Percentiles rank a stretch among this genome's conserved stretches.
phyloP scores from a whole-genome alignment of 2,113 vertebrate genomes.

The Spheniscus mendiculus region DNA sequence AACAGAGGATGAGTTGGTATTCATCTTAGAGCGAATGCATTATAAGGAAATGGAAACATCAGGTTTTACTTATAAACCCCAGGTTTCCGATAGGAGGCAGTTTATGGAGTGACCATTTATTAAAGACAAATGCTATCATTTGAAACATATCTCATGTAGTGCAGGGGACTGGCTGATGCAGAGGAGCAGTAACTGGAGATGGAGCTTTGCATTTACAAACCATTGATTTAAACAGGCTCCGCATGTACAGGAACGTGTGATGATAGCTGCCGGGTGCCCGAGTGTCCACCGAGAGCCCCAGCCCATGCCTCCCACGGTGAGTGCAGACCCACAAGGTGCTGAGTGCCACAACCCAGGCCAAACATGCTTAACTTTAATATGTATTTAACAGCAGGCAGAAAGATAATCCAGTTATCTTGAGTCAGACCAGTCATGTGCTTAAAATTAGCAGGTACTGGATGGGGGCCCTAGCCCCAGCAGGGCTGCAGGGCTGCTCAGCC shows the following conservation, averaged over 20 bases:
- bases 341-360: accelerated
- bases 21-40: neutral
- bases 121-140: conserved; percentile 58
- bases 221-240: neutral
- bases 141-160: neutral
- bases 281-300: neutral
- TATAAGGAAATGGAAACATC: conserved; percentile 14
- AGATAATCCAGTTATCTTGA: neutral
- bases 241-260: neutral
- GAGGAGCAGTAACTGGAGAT: conserved; percentile 4
- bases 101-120: conserved; percentile 45
- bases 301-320: accelerated
- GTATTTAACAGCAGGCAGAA: neutral
- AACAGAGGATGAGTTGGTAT: conserved; percentile 11
- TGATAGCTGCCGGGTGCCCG: conserved; percentile 39
- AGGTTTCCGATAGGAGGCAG: conserved; percentile 38
- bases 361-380: neutral
- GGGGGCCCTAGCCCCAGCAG: neutral
- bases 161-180: neutral
- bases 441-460: neutral
- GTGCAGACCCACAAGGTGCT: neutral
- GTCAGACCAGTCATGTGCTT: neutral
- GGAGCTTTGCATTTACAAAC: neutral
- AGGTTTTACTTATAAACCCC: conserved; percentile 27
- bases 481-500: neutral